Evolutionary conservation across 2,113 vertebrate genomes (phyloP).

Genomic region (Antechinus stuartii): DNA sequence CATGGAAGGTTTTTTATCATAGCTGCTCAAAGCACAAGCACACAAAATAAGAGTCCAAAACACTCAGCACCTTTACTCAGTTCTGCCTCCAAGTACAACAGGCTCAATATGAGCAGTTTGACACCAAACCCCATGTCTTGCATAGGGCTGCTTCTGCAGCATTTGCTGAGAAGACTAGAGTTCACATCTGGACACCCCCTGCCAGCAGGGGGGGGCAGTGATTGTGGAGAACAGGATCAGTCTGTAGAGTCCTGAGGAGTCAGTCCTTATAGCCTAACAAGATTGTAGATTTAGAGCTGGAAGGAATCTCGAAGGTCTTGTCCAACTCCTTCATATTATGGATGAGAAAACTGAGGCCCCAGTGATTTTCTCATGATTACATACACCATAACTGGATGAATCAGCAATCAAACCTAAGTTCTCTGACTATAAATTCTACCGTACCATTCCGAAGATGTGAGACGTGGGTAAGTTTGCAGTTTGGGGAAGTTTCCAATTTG

Average conservation of each 20-base stretch:
- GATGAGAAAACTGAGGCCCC: neutral
- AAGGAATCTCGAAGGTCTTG: neutral
- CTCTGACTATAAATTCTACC: neutral
- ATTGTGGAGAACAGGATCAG: constrained; percentile 54
- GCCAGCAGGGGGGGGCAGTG: constrained; percentile 69
- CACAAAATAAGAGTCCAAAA: constrained; percentile 73
- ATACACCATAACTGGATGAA: neutral
- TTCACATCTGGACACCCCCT: constrained; percentile 64
- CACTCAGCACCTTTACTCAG: constrained; percentile 80
- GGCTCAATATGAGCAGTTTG: constrained; percentile 81
- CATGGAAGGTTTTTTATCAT: constrained; percentile 62
- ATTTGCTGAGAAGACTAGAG: constrained; percentile 65
- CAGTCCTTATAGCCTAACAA: constrained; percentile 47
- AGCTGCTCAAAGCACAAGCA: constrained; percentile 72
- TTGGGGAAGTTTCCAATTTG: constrained; percentile 61
- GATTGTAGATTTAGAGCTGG: neutral
- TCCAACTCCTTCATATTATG: neutral
- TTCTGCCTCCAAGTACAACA: constrained; percentile 75
- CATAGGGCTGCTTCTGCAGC: constrained; percentile 71
- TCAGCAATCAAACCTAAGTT: neutral
- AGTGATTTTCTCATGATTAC: neutral
- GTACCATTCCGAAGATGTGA: constrained; percentile 1
- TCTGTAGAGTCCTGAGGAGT: constrained; percentile 67
- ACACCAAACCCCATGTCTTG: constrained; percentile 73
- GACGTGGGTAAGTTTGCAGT: constrained; percentile 65